Evolutionary conservation across 2,113 vertebrate genomes (phyloP).

Genomic region (Heteronetta atricapilla): DNA sequence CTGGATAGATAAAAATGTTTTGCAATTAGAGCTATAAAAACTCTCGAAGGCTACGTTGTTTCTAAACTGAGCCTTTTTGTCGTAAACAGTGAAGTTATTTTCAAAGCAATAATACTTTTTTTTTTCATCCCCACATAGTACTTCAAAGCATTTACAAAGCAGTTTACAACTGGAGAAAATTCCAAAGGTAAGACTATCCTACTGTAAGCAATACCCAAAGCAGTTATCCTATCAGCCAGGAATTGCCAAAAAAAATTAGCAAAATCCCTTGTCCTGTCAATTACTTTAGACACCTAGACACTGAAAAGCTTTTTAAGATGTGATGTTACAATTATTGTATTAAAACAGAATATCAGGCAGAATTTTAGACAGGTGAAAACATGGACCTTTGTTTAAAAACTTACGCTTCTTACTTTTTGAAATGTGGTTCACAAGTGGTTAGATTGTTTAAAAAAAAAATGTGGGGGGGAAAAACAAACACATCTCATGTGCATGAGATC

Average conservation of each 20-base stretch:
- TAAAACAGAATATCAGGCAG: not conserved
- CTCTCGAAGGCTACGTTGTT: not conserved
- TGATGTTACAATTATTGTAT: not conserved
- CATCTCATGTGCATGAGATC: not conserved
- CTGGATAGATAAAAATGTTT: not conserved
- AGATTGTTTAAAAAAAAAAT: not conserved
- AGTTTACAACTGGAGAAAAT: slow-evolving; percentile 83
- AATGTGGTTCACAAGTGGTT: not conserved
- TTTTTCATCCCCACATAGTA: slow-evolving; percentile 73
- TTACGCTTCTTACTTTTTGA: not conserved
- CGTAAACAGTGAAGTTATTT: not conserved
- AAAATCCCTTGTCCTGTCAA: not conserved
- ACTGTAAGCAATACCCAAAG: not conserved
- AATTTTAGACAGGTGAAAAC: not conserved
- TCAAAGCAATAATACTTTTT: not conserved
- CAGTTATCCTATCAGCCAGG: not conserved
- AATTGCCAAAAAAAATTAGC: not conserved
- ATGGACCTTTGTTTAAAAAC: not conserved
- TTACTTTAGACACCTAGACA: not conserved
- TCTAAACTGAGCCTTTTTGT: not conserved
- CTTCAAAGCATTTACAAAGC: slow-evolving; percentile 85
- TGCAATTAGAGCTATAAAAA: not conserved
- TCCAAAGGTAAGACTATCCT: slow-evolving; percentile 81
- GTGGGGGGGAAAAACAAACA: not conserved
- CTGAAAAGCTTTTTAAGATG: not conserved